Conservation (phyloP, 2,113 vertebrate species). For the Tapirus terrestris region DNA sequence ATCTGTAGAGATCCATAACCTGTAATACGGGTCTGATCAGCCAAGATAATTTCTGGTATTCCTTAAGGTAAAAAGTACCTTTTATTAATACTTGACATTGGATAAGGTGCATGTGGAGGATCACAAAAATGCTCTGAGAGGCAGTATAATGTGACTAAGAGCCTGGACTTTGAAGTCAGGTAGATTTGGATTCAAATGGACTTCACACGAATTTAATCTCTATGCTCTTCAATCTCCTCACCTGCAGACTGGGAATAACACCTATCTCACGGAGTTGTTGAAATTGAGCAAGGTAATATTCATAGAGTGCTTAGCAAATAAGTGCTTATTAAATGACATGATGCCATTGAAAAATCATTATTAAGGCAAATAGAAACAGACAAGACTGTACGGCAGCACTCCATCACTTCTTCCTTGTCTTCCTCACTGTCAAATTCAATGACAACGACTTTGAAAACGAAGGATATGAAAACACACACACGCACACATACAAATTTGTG, state of each 20-base stretch:
- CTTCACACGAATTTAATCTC: neutral
- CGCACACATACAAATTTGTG: neutral
- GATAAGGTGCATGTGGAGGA: neutral
- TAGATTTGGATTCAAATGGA: neutral
- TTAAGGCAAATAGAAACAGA: neutral
- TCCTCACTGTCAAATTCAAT: neutral
- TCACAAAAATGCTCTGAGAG: neutral
- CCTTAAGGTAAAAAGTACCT: neutral
- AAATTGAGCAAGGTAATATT: neutral
- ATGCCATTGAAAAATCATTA: neutral
- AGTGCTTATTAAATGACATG: neutral
- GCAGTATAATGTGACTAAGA: neutral
- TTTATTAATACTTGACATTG: neutral
- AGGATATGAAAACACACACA: neutral
- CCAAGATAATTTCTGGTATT: slow-evolving; percentile 23
- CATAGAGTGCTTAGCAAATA: neutral
- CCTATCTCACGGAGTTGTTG: neutral
- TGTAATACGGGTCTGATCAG: neutral
- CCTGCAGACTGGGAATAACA: neutral
- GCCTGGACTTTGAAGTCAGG: neutral
- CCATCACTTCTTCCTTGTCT: neutral
- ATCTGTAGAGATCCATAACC: neutral
- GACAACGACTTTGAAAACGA: neutral
- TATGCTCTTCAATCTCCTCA: neutral
- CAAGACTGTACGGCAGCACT: neutral